Base-by-base conservation (phyloP, 2,888 invertebrate genomes). In the Ormia ochracea region DNA sequence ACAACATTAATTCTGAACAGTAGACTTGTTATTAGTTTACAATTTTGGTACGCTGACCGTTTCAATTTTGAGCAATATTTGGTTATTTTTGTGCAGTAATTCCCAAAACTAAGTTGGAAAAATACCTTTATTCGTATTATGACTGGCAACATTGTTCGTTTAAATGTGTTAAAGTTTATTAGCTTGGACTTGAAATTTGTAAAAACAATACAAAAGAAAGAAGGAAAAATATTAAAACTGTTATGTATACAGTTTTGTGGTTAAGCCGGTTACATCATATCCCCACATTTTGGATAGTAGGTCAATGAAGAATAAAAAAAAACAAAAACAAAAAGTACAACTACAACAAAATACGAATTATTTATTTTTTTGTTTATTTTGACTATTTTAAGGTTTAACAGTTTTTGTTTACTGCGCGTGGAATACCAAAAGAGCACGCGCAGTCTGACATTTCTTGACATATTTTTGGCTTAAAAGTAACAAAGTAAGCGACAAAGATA, bases 221-320 rank as follows among this genome's bases (percentile, higher is more conserved):
- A 54, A 50, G 58, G 56, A 54, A 68, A 66, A 58, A 50, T 4
- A 58, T 28, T 43, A 48, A 61, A 72, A 80, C 77, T 77, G 78
- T 81, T 82, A 75, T 82, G 76, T 82, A 72, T 63, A 69, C 48
- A 73, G 65, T 50, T 73, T 69, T 80, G 78, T 74, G 81, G 75
- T 81, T 78, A 81, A 82, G 78, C 81, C 82, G 79, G 83, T 83
- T 84, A 82, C 84, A 84, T 84, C 83, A 84, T 80, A 82, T 72
- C 54, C 56, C 72, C 72, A 63, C 70, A 69, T 33, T 82, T 82
- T 80, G 81, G 82, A 83, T 83, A 82, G 84, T 84, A 84, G 84
- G 84, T 84, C 84, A 84, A 78, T 82, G 83, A 83, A 82, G 81
- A 82, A 65, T 38, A 48, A 7, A 10, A n/a, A 73, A 43, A 33